Conservation (phyloP, 1,140 invertebrate genomes). For the Holotrichia oblita region DNA sequence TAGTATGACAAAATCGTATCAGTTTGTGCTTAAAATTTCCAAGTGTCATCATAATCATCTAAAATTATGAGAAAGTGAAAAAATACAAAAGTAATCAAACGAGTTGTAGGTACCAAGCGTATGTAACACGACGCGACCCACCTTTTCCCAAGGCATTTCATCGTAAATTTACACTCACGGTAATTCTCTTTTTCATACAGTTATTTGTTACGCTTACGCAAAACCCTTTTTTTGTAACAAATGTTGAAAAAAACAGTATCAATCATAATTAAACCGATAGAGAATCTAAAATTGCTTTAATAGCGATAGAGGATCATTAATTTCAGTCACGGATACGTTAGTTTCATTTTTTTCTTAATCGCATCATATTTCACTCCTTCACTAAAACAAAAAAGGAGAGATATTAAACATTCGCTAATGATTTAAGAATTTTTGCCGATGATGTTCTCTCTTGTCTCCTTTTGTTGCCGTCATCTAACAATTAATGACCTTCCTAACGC, state of each 20-base stretch:
- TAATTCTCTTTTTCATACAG: background rate
- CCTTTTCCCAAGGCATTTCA: no score
- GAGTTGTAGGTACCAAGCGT: no score
- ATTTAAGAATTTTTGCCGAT: background rate
- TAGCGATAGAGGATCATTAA: background rate
- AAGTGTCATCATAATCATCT: no score
- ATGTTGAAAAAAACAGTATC: background rate
- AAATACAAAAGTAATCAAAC: no score
- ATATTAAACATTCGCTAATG: conserved; percentile 21
- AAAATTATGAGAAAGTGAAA: no score
- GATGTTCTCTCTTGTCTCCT: background rate
- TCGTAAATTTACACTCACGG: no score
- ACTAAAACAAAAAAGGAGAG: conserved; percentile 6
- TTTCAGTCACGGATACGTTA: conserved; percentile 2
- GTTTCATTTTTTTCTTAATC: background rate
- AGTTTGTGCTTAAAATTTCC: no score
- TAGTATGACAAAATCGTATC: no score
- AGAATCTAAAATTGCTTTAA: background rate
- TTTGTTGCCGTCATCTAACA: background rate
- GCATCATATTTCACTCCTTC: conserved; percentile 5
- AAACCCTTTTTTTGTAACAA: background rate
- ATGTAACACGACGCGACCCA: no score
- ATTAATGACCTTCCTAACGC: background rate
- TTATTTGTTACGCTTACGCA: background rate
- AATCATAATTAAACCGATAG: conserved; percentile 21